phyloP scores from a whole-genome alignment of 2,888 invertebrate genomes.

The Plagodis pulveraria region DNA sequence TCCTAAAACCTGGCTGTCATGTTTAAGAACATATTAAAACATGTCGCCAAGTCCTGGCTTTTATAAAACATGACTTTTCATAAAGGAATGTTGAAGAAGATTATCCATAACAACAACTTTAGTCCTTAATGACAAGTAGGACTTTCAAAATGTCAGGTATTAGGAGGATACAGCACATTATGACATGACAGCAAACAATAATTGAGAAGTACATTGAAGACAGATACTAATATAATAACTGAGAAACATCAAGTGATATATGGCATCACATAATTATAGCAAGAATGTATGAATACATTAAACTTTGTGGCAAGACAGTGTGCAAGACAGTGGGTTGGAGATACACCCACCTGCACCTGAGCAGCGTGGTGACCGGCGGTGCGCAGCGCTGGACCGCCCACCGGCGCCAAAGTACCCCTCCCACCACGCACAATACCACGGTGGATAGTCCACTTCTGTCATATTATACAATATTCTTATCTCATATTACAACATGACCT shows the following conservation, averaged over 20 bases:
- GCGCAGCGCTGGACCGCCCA: slow-evolving; percentile 76
- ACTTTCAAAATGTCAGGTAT: no score
- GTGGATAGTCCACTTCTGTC: slow-evolving; percentile 92
- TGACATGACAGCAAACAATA: no score
- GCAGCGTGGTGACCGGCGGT: slow-evolving; percentile 75
- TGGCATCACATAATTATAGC: slow-evolving; percentile 35
- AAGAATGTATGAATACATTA: slow-evolving; percentile 63
- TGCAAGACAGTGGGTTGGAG: slow-evolving; percentile 45
- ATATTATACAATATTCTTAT: slow-evolving; percentile 46
- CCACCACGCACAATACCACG: slow-evolving; percentile 91
- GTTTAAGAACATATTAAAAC: no score
- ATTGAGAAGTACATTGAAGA: no score
- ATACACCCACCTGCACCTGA: slow-evolving; percentile 78
- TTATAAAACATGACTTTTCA: no score
- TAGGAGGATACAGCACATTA: no score
- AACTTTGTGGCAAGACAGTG: slow-evolving; percentile 58
- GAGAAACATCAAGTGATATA: slow-evolving; percentile 34
- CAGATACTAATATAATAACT: background rate
- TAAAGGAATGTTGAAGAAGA: no score
- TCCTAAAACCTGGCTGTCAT: no score
- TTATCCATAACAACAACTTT: no score
- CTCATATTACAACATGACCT: slow-evolving; percentile 8
- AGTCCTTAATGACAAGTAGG: no score
- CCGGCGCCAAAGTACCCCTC: slow-evolving; percentile 67
- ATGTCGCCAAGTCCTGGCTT: no score